These are phyloP conservation scores for Pristionchus fissidentatus DNA, from an alignment of 2,888 invertebrate genomes.

Conservation along the genomic window DNA sequence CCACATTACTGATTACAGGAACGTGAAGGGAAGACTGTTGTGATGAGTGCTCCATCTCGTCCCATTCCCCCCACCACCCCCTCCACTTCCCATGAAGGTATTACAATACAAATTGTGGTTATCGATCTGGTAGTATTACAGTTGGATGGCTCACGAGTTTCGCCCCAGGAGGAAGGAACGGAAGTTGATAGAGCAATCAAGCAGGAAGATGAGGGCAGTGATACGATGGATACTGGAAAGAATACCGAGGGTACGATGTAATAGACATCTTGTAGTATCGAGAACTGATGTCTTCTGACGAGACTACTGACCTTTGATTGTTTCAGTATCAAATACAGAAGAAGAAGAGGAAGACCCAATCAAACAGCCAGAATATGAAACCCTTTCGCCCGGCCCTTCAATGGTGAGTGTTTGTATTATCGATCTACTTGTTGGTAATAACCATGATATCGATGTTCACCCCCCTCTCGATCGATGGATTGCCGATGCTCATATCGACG, in stretches of 20 bases:
- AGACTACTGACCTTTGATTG: too few species aligned
- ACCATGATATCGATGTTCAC: neutral
- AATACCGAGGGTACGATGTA: too few species aligned
- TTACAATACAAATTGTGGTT: neutral
- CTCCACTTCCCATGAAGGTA: conserved; percentile 4
- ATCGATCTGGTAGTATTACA: too few species aligned
- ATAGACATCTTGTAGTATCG: too few species aligned
- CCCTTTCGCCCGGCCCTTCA: neutral
- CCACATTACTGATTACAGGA: neutral
- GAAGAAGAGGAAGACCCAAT: neutral
- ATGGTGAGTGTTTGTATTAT: neutral
- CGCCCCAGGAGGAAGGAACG: neutral
- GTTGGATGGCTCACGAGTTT: neutral
- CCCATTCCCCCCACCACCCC: conserved; percentile 10
- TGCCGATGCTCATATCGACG: neutral
- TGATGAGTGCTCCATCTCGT: neutral
- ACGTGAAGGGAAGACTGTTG: neutral
- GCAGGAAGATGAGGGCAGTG: too few species aligned
- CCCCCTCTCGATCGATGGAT: conserved; percentile 12
- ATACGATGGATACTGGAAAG: too few species aligned
- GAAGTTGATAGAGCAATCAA: too few species aligned
- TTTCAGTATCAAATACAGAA: neutral
- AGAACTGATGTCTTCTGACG: too few species aligned
- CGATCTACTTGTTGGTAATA: neutral
- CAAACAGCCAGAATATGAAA: conserved; percentile 19